Conservation (phyloP, 2,113 vertebrate genomes). For the Tiliqua scincoides region DNA sequence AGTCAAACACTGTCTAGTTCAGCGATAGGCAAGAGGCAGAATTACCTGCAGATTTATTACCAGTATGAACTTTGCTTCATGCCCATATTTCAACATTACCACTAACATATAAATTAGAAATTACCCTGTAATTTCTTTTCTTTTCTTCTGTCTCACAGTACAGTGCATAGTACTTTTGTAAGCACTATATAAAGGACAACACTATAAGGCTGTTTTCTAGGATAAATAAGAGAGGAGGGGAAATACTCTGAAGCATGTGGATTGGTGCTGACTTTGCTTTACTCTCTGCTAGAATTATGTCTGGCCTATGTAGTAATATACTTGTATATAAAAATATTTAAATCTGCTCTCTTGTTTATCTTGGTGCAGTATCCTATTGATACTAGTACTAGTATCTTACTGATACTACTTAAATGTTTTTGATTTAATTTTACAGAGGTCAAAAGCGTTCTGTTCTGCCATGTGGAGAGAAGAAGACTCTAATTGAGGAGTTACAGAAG, state of each 20-base stretch:
- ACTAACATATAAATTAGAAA: neutral
- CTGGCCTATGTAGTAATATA: no score
- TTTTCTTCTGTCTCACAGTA: neutral
- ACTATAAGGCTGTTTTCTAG: no score
- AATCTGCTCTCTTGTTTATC: neutral
- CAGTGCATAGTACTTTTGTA: neutral
- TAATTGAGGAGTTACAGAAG: conserved; percentile 48
- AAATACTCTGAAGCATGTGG: neutral
- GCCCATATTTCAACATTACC: neutral
- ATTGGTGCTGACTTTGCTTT: neutral
- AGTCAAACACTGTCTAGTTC: no score
- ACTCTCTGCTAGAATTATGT: no score
- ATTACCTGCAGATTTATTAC: neutral
- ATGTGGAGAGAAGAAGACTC: neutral
- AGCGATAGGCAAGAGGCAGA: neutral
- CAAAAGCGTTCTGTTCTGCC: conserved; percentile 34
- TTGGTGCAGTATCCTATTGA: neutral
- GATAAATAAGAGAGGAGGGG: neutral
- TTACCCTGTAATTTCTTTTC: neutral
- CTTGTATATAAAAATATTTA: no score
- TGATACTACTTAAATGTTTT: conserved; percentile 15
- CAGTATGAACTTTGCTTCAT: neutral
- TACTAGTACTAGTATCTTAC: neutral
- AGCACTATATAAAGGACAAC: neutral
- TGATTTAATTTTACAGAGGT: conserved; percentile 58